Base-by-base conservation (phyloP, 2,888 invertebrate species). In the Steromphala cineraria region DNA sequence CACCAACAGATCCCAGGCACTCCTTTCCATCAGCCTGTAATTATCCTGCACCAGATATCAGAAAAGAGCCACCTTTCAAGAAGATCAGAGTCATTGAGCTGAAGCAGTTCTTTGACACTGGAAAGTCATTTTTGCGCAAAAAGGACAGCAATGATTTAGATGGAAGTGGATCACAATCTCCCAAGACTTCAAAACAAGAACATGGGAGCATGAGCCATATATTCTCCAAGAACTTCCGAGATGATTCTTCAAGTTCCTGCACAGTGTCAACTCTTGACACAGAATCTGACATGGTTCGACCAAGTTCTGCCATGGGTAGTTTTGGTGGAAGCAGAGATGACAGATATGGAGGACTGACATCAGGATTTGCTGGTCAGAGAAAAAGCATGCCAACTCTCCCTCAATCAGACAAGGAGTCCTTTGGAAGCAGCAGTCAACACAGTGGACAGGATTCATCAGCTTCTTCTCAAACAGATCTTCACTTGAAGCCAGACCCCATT, bases 331-430 rank as follows among this genome's bases (percentile, higher is more conserved):
- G 80, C 5, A 79, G 81, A 46, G 81, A 82, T 0, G 85, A 85
- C 13, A 85, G 82, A 40, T 74, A 78, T 28, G 71, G 62, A 28
- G 75, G 75, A 8, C 55, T 81, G 79, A 21, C 55, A 10, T 53
- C 75, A 2, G 82, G 80, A 24, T 76, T 28, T 46, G 77, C 76
- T 2, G 82, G 71, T 53, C 82, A 82, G 67, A 80, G 98, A 83
- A 98, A 98, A 94, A 98, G 98, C 95, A 98, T 98, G 98, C 98
- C 98, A 2, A 98, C 98, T 92, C 94, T 98, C 67, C 81, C 56
- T 67, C 87, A 84, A n/a, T 87, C 87, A 10, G 90, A 91, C 75
- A 87, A 85, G 15, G 91, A 90, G 67, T 90, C 88, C 3, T 67
- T 84, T 56, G 89, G 87, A 40, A 86, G 86, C 82, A 85, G 86